Evolutionary conservation across 2,888 invertebrate species (phyloP).

Genomic region (Andrena minutula): DNA sequence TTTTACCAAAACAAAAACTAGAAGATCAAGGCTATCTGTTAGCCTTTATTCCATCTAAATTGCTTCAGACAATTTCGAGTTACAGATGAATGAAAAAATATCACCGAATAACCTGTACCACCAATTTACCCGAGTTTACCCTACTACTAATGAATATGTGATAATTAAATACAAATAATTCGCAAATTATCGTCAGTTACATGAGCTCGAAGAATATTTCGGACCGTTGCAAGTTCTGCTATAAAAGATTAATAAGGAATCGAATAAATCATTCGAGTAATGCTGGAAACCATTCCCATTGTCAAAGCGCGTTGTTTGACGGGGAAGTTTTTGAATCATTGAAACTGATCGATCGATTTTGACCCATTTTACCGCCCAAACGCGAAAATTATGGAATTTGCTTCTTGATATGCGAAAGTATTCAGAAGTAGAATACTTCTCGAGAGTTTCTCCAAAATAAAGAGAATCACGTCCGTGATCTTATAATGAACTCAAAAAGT

Average conservation of each 20-base stretch:
- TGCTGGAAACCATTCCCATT: neutral
- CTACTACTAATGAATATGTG: too few relatives aligned
- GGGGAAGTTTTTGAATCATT: conserved; percentile 31
- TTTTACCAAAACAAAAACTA: too few relatives aligned
- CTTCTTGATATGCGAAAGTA: neutral
- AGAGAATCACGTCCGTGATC: too few relatives aligned
- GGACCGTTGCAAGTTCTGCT: neutral
- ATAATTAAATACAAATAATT: neutral
- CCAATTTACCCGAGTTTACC: too few relatives aligned
- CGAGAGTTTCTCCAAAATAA: neutral
- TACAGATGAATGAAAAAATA: too few relatives aligned
- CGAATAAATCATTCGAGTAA: conserved; percentile 22
- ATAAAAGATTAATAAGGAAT: neutral
- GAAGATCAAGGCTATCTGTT: too few relatives aligned
- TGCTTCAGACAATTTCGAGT: too few relatives aligned
- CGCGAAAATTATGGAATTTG: neutral
- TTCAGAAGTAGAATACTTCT: neutral
- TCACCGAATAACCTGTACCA: too few relatives aligned
- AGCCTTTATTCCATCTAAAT: too few relatives aligned
- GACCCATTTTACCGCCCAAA: neutral
- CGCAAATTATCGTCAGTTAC: neutral
- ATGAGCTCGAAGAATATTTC: neutral
- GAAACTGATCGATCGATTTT: conserved; percentile 15
- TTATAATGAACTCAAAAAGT: too few relatives aligned
- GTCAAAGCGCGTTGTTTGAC: neutral